These are phyloP conservation scores for Neoaliturus tenellus DNA, from an alignment of 2,888 invertebrate species.

Conservation along the genomic window DNA sequence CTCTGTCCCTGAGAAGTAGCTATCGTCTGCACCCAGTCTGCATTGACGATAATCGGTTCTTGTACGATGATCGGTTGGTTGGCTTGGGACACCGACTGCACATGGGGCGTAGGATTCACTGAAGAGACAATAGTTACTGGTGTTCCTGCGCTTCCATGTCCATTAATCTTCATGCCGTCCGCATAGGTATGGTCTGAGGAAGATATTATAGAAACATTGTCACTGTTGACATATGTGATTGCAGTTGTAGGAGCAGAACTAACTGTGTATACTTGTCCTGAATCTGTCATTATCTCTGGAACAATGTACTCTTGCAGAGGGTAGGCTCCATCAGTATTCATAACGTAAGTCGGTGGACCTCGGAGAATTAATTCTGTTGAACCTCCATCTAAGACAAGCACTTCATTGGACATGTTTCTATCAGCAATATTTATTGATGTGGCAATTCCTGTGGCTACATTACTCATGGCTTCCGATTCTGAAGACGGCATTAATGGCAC, in stretches of 20 bases:
- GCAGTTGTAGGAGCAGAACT: slow-evolving; percentile 1
- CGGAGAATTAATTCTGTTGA: slow-evolving; percentile 61
- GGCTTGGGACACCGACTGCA: background rate
- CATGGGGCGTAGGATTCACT: background rate
- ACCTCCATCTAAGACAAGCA: slow-evolving; percentile 64
- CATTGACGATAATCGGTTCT: slow-evolving; percentile 29
- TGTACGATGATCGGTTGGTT: slow-evolving; percentile 37
- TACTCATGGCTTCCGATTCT: slow-evolving; percentile 76
- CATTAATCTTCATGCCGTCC: slow-evolving; percentile 44
- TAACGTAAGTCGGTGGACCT: slow-evolving; percentile 57
- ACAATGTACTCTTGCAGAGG: slow-evolving; percentile 63
- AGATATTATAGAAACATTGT: slow-evolving; percentile 37
- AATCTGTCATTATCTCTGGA: slow-evolving; percentile 62
- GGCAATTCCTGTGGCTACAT: slow-evolving; percentile 77
- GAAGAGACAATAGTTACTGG: background rate
- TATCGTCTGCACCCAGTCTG: slow-evolving; percentile 39
- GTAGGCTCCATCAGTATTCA: slow-evolving; percentile 42
- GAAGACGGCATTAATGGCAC: slow-evolving; percentile 73
- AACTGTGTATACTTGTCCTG: slow-evolving; percentile 60
- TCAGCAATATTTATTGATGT: slow-evolving; percentile 71
- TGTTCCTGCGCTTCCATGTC: slow-evolving; percentile 8
- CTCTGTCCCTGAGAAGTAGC: background rate
- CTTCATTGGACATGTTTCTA: slow-evolving; percentile 62
- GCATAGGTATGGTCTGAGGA: slow-evolving; percentile 55
- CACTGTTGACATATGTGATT: slow-evolving; percentile 45